These are phyloP conservation scores for Colletes latitarsis DNA, from an alignment of 1,140 invertebrate species.

Conservation along the genomic window DNA sequence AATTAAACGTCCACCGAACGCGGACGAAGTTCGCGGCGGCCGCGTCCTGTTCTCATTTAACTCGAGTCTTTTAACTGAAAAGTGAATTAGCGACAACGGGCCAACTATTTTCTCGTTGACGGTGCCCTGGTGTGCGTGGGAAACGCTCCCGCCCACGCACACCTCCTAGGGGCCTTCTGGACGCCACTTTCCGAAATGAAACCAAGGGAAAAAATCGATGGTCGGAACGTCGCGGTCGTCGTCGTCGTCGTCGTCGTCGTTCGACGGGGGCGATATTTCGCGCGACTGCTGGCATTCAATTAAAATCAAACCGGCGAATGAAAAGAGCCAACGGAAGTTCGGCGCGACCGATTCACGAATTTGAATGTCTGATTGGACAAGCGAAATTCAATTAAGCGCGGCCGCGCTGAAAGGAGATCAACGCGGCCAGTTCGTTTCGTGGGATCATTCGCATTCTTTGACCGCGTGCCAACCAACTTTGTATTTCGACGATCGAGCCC, in stretches of 20 bases:
- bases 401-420: constrained; percentile 46
- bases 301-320: constrained; percentile 67
- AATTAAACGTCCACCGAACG: constrained; percentile 57
- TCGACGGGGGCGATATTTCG: constrained; percentile 51
- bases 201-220: constrained; percentile 52
- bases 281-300: constrained; percentile 59
- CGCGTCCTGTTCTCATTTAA: constrained; percentile 52
- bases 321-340: constrained; percentile 49
- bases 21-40: constrained; percentile 39
- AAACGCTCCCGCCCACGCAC: not conserved
- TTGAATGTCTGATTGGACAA: constrained; percentile 75
- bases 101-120: constrained; percentile 43
- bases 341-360: constrained; percentile 53
- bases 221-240: constrained; percentile 16
- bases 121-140: not conserved
- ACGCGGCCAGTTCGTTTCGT: constrained; percentile 44
- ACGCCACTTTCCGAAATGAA: constrained; percentile 46
- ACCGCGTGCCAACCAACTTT: constrained; percentile 43
- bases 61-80: constrained; percentile 54
- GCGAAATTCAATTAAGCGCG: constrained; percentile 72
- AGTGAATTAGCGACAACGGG: constrained; percentile 55
- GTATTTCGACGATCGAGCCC: not conserved
- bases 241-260: constrained; percentile 31
- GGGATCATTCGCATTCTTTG: constrained; percentile 44
- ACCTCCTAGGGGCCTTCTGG: not conserved